phyloP scores from a whole-genome alignment of 2,113 vertebrate genomes.

The Periophthalmodon schlosseri region DNA sequence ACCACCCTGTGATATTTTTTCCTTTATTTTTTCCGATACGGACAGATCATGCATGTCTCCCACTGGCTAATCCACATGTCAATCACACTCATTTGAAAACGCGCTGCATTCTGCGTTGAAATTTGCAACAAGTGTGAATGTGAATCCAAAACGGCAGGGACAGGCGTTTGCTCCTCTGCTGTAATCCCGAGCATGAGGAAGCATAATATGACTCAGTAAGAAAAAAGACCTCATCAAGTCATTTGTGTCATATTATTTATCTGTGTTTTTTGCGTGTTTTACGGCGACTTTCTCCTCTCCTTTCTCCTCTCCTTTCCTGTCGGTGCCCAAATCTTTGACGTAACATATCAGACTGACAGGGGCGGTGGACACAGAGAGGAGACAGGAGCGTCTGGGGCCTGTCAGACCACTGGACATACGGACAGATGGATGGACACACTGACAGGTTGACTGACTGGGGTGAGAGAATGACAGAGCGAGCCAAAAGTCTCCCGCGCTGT shows the following conservation, averaged over 20 bases:
- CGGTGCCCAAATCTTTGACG: constrained; percentile 33
- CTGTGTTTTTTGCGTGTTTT: constrained; percentile 2
- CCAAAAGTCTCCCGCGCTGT: neutral
- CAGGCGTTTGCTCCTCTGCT: too few species aligned
- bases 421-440: constrained; percentile 39
- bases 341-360: constrained; percentile 43
- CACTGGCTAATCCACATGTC: too few species aligned
- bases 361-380: constrained; percentile 9
- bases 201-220: too few species aligned
- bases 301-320: constrained; percentile 57
- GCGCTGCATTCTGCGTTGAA: too few species aligned
- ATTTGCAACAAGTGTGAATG: too few species aligned
- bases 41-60: too few species aligned
- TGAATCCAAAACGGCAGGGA: too few species aligned
- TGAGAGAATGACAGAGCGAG: constrained; percentile 4
- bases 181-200: too few species aligned
- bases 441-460: constrained; percentile 28
- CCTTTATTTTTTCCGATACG: too few species aligned
- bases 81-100: too few species aligned
- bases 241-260: neutral
- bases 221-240: too few species aligned
- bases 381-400: constrained; percentile 40
- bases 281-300: constrained; percentile 55
- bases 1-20: too few species aligned
- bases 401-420: constrained; percentile 39